Conservation (phyloP, 1,140 invertebrate genomes). For the Lepidurus apus region DNA sequence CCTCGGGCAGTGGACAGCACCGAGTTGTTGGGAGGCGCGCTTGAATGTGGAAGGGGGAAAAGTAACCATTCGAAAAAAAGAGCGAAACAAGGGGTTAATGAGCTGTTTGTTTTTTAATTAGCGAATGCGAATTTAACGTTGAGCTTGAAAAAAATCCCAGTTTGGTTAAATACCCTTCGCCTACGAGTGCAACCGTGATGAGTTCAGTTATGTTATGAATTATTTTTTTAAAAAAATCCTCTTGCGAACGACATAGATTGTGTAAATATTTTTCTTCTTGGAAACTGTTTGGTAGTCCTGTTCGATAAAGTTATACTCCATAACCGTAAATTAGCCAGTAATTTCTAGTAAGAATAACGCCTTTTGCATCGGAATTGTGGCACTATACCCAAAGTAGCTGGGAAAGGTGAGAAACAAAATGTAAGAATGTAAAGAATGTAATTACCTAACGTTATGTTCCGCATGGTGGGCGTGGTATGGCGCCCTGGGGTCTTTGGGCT, state of each 20-base stretch:
- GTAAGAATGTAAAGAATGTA: not conserved
- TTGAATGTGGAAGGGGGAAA: constrained; percentile 29
- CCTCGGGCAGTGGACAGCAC: constrained; percentile 57
- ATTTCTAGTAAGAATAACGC: too few relatives aligned
- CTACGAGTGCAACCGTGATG: not conserved
- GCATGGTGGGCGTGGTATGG: constrained; percentile 35
- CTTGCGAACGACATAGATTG: too few relatives aligned
- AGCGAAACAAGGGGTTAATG: not conserved
- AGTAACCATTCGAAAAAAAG: constrained; percentile 11
- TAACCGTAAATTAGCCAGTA: too few relatives aligned
- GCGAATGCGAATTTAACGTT: not conserved
- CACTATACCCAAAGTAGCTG: too few relatives aligned
- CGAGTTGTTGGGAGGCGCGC: constrained; percentile 39
- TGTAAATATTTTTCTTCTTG: too few relatives aligned
- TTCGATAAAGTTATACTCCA: too few relatives aligned
- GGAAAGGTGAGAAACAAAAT: too few relatives aligned
- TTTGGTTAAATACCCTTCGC: not conserved
- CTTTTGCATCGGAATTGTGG: too few relatives aligned
- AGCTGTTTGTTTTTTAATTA: not conserved
- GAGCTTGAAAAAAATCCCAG: not conserved
- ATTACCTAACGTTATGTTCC: constrained; percentile 41
- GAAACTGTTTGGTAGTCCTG: too few relatives aligned
- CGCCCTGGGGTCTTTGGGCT: constrained; percentile 55
- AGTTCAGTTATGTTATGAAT: too few relatives aligned
- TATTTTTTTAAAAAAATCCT: too few relatives aligned